phyloP scores from a whole-genome alignment of 2,113 vertebrate genomes.

The Urocitellus parryii region DNA sequence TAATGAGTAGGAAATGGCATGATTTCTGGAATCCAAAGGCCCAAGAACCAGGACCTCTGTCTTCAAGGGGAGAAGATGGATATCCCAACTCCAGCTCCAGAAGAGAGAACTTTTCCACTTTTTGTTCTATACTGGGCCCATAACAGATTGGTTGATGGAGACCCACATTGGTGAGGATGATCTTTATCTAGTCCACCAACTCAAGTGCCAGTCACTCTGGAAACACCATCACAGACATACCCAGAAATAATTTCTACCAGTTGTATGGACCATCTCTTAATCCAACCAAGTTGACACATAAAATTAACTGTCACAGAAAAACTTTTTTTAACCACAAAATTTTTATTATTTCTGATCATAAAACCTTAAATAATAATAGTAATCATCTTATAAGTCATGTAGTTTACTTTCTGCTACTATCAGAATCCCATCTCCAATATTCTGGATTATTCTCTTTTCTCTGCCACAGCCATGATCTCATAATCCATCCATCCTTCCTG shows the following conservation, averaged over 20 bases:
- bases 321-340: background rate
- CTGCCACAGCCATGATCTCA: background rate
- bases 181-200: no score
- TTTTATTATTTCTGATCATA: background rate
- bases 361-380: background rate
- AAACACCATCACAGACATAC: background rate
- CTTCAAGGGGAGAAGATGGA: background rate
- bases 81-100: background rate
- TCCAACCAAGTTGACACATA: background rate
- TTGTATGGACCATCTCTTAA: background rate
- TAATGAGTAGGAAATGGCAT: fast-evolving
- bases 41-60: background rate
- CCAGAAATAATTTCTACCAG: background rate
- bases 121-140: background rate
- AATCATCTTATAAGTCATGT: background rate
- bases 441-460: background rate
- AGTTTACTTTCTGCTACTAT: background rate
- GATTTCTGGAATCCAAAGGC: background rate
- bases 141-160: background rate
- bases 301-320: background rate
- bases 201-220: background rate
- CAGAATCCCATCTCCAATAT: background rate
- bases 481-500: background rate
- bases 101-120: background rate
- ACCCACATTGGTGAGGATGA: background rate